These are phyloP conservation scores for Aquatica leii DNA, from an alignment of 2,888 invertebrate species.

Conservation along the genomic window DNA sequence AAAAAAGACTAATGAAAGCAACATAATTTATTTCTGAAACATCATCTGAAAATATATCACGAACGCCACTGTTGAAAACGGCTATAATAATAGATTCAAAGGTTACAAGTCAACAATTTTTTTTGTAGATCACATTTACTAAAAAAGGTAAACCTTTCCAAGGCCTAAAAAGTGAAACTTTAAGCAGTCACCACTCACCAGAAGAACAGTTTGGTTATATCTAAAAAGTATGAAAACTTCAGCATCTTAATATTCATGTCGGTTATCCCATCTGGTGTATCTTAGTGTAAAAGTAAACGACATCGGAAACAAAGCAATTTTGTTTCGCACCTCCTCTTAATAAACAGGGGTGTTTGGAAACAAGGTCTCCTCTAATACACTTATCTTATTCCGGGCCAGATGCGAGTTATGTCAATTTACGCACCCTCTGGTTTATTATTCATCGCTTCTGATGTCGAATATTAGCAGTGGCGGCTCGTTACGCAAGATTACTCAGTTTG, in stretches of 20 bases:
- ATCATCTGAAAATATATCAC: too few relatives aligned
- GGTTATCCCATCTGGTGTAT: conserved; percentile 32
- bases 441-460: conserved; percentile 37
- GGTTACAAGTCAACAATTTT: too few relatives aligned
- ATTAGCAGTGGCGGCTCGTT: conserved; percentile 33
- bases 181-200: too few relatives aligned
- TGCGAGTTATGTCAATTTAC: conserved; percentile 52
- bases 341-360: conserved; percentile 29
- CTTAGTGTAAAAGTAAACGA: conserved; percentile 28
- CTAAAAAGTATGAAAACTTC: not conserved
- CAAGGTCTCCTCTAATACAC: conserved; percentile 48
- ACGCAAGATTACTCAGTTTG: conserved; percentile 26
- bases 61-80: too few relatives aligned
- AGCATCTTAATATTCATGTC: conserved; percentile 27
- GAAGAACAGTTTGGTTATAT: too few relatives aligned
- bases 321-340: conserved; percentile 37
- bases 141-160: too few relatives aligned
- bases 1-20: too few relatives aligned
- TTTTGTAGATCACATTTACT: too few relatives aligned
- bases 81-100: too few relatives aligned
- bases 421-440: conserved; percentile 50
- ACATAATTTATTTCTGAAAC: too few relatives aligned
- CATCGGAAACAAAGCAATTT: conserved; percentile 39
- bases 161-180: too few relatives aligned
- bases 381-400: conserved; percentile 51